Evolutionary conservation across 2,113 vertebrate species (phyloP).

Genomic region (Cyphomyrus plagiostoma): DNA sequence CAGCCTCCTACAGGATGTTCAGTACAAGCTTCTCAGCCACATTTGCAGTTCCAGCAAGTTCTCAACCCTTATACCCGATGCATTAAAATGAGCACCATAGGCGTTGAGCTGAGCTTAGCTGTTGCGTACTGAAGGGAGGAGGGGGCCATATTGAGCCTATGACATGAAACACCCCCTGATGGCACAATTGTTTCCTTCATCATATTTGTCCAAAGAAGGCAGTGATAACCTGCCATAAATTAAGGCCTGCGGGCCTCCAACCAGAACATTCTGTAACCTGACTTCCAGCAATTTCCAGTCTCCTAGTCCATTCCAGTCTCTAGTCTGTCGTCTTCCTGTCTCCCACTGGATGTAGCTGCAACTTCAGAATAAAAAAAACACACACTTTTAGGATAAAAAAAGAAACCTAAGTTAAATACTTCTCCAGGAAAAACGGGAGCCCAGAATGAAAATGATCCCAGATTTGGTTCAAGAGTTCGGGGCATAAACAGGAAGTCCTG

Average conservation of each 20-base stretch:
- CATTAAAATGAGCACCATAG: neutral
- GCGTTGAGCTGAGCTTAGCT: neutral
- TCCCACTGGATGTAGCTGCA: neutral
- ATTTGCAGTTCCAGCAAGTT: neutral
- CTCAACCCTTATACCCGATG: neutral
- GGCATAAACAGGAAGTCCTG: constrained; percentile 9
- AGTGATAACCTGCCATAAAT: neutral
- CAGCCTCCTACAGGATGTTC: neutral
- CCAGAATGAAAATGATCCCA: neutral
- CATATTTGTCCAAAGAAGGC: constrained; percentile 8
- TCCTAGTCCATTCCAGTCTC: neutral
- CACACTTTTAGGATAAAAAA: neutral
- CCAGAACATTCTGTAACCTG: neutral
- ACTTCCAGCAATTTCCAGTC: neutral
- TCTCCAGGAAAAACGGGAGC: neutral
- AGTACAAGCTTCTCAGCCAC: neutral
- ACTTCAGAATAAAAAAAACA: neutral
- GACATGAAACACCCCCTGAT: neutral
- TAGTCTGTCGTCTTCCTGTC: neutral
- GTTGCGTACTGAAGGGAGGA: neutral
- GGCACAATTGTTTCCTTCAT: neutral
- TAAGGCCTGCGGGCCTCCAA: neutral
- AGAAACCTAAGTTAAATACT: neutral
- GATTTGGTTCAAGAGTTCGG: constrained; percentile 7
- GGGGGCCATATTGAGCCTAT: neutral